phyloP scores from a whole-genome alignment of 2,113 vertebrate genomes.

The Zeus faber region DNA sequence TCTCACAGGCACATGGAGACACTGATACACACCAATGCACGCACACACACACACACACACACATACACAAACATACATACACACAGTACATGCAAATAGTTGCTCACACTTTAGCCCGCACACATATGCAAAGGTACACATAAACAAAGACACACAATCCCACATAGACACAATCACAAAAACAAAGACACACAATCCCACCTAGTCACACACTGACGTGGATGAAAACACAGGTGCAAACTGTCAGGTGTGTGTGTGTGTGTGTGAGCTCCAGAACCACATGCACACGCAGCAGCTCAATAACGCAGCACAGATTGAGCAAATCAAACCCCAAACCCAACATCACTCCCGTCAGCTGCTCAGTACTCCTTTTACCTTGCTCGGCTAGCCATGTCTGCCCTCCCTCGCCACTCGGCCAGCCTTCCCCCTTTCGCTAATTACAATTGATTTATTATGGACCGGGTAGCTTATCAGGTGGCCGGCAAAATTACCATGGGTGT shows the following conservation, averaged over 20 bases:
- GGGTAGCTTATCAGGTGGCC: conserved; percentile 96
- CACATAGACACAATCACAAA: not conserved
- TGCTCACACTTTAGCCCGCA: conserved; percentile 23
- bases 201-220: not conserved
- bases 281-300: no score
- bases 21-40: not conserved
- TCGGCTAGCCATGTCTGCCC: conserved; percentile 72
- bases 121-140: no score
- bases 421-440: conserved; percentile 87
- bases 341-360: conserved; percentile 1
- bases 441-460: conserved; percentile 99
- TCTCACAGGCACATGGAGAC: conserved; percentile 21
- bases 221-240: not conserved
- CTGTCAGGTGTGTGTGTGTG: no score
- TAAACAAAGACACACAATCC: conserved; percentile 1
- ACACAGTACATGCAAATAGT: no score
- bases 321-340: conserved; percentile 33
- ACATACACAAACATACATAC: not conserved
- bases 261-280: no score
- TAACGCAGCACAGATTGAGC: conserved; percentile 24
- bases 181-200: conserved; percentile 12
- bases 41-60: not conserved
- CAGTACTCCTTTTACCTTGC: conserved; percentile 54
- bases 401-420: conserved; percentile 69
- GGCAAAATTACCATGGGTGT: conserved; percentile 92